These are phyloP conservation scores for Liodrosophila aerea DNA, from an alignment of 2,888 invertebrate genomes.

Conservation along the genomic window DNA sequence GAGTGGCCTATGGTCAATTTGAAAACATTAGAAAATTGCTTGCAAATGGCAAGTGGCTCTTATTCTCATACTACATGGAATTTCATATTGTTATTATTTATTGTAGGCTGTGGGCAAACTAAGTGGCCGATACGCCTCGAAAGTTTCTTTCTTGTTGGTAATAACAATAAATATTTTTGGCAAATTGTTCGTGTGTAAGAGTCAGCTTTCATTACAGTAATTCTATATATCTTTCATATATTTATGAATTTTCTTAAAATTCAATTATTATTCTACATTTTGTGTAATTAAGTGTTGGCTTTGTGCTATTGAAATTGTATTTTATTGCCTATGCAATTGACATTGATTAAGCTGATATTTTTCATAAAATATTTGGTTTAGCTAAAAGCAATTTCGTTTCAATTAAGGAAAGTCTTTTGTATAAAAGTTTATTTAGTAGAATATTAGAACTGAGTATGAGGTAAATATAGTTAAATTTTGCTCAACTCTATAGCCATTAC, in stretches of 20 bases:
- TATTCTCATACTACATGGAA: no score
- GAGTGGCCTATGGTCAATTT: neutral
- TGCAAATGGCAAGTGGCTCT: conserved; percentile 19
- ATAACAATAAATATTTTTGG: conserved; percentile 44
- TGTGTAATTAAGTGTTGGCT: neutral
- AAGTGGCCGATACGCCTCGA: conserved; percentile 16
- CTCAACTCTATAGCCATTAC: no score
- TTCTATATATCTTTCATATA: conserved; percentile 4
- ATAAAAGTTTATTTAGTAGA: no score
- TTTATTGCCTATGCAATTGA: neutral
- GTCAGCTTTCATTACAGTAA: conserved; percentile 2
- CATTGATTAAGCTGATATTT: neutral
- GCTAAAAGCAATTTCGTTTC: no score
- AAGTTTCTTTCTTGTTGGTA: conserved; percentile 19
- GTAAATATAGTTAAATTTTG: no score
- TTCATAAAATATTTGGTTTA: no score
- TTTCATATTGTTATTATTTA: conserved; percentile 43
- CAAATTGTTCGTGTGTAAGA: neutral
- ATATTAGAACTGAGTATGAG: no score
- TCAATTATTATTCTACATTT: neutral
- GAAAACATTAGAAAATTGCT: conserved; percentile 15
- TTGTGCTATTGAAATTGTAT: neutral
- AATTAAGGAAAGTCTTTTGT: no score
- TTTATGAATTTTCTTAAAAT: neutral
- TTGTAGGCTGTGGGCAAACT: conserved; percentile 13